Evolutionary conservation across 1,140 invertebrate genomes (phyloP), one percentile per base, ranked within the genome.

Genomic region (Sogatella furcifera): DNA sequence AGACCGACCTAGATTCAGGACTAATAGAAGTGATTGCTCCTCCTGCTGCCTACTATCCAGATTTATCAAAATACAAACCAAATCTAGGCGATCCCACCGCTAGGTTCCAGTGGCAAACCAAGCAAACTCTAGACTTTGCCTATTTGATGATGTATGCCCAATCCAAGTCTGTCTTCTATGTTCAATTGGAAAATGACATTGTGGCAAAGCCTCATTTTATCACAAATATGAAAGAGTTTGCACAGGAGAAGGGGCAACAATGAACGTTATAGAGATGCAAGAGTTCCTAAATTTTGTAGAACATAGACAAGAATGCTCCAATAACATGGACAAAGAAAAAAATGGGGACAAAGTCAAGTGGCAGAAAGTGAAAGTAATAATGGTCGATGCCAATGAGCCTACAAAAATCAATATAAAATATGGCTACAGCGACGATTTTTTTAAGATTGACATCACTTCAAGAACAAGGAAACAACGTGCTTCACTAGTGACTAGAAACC

Each of bases 71-170:
- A 44, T 68, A 95, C 22, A 80, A 82, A 14, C 77, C 84, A 19
- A 95, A 91, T 0, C 76, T 97, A 5, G 93, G 92, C 0, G 95
- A 97, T 74, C 82, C 91, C 4, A 77, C 83, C 60, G 92, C 96
- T 69, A 78, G 95, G 24, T 90, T 96, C 0, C 80, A 86, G 65
- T 98, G 95, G 95, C 78, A 95, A 52, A 94, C 93, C 1, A 98
- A 98, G 71, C 95, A 98, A 74, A 97, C 97, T 74, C 77, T 96
- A 49, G 95, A 98, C 72, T 95, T 91, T 74, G 88, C 93, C 6
- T 98, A 93, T 73, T 77, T 98, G 0, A 98, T 98, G 95, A 88
- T 95, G 63, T 97, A 97, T 71, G 88, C 88, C 10, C 89, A 92
- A 67, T 81, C 82, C 0, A 86, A 85, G 69, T 86, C 84, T 56